Base-by-base conservation (phyloP, 2,797 vertebrate species). In the Ctenopoma multispine region DNA sequence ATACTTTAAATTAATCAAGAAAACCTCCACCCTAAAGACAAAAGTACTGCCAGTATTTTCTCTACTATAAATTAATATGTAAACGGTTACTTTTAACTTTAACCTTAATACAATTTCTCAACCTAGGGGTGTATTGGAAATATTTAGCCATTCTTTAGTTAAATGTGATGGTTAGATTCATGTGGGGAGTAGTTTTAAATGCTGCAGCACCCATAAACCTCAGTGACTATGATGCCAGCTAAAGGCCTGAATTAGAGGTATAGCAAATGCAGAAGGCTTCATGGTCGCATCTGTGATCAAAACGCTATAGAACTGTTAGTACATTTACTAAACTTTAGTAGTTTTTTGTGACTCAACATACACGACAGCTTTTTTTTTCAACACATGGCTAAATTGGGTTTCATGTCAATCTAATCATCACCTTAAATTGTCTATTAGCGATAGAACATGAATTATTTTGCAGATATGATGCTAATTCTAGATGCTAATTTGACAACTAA, bases 1-100 rank as follows among this genome's bases (percentile, higher is more conserved):
- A 41, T 60, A 36, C 48, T 59, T 55, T 67, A 55, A 50, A 50
- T 63, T 69, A 54, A 48, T 41, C 46, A 63, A 71, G 47, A 50
- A 63, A 73, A 59, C 38, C 55, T 55, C 61, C 13, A 27, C 23
- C 43, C 20, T 63, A 20, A 27, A 72, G 75, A 59, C 29, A 9
- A 79, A 41, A 34, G 2, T 46, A 56, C 58, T 63, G 65, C 29
- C 44, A 58, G 13, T 31, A 56, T 46, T 36, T 54, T 38, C 43
- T 18, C 66, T 0, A 0, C 59, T 43, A 51, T 60, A 63, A 63
- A 80, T 70, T 8, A 62, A 51, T 47, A 62, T 80, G 55, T 63
- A 12, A 63, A 51, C 50, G 31, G 55, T 56, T 72, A 66, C 4
- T 43, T 58, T 54, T 31, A 69, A 56, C 40, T 46, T 47, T 49